phyloP scores from a whole-genome alignment of 2,888 invertebrate genomes.

The Apodemia hepburni region DNA sequence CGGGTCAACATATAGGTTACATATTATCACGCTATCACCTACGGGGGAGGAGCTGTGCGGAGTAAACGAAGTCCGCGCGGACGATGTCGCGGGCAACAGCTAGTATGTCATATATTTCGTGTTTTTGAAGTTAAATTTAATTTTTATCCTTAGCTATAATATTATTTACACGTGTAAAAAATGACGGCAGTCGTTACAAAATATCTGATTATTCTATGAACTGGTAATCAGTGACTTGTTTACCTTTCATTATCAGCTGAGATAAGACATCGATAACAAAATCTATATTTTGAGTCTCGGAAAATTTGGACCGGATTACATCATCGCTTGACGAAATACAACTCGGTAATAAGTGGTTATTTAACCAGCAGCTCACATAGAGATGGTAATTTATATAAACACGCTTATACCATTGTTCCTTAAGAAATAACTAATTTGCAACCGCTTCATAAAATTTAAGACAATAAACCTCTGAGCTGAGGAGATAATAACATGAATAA shows the following conservation, averaged over 20 bases:
- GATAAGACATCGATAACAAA: constrained; percentile 1
- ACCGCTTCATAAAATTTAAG: not conserved
- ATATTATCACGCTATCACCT: no score
- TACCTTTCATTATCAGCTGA: not conserved
- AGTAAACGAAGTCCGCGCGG: no score
- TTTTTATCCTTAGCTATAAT: no score
- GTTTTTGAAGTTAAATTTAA: no score
- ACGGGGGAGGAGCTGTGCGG: no score
- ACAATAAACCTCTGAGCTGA: not conserved
- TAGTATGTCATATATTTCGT: no score
- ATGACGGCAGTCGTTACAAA: no score
- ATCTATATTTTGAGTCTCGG: constrained; percentile 2
- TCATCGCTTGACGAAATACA: constrained; percentile 9
- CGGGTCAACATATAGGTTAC: no score
- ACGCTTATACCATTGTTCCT: not conserved
- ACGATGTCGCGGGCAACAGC: no score
- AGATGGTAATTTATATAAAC: not conserved
- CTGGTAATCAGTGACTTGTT: constrained; percentile 3
- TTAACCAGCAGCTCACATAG: not conserved
- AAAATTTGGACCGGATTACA: constrained; percentile 8
- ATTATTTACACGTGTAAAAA: no score
- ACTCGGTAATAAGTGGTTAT: not conserved
- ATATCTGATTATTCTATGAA: not conserved
- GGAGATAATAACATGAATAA: not conserved
- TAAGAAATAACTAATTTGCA: constrained; percentile 3